Evolutionary conservation across 2,888 invertebrate species (phyloP).

Genomic region (Pteria penguin): DNA sequence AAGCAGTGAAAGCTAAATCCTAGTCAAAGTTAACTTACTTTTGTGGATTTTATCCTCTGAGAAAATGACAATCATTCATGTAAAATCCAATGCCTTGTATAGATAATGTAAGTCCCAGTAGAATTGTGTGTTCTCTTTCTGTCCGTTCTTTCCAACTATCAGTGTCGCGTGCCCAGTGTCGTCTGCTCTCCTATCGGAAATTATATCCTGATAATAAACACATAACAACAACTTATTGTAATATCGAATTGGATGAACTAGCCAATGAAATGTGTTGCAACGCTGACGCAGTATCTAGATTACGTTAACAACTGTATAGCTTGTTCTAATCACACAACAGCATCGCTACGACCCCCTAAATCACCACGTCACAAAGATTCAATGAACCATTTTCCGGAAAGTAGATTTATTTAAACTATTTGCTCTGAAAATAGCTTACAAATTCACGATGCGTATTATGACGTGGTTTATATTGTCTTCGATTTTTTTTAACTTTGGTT

Average conservation of each 20-base stretch:
- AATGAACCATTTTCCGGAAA: background rate
- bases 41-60: too few species aligned
- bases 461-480: background rate
- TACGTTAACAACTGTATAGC: background rate
- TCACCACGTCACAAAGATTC: background rate
- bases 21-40: too few species aligned
- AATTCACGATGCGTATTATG: background rate
- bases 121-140: too few species aligned
- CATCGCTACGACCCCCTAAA: background rate
- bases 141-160: background rate
- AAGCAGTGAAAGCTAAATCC: too few species aligned
- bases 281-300: background rate
- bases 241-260: background rate
- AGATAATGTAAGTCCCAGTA: too few species aligned
- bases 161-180: conserved; percentile 1
- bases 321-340: too few species aligned
- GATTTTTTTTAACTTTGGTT: background rate
- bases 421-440: background rate
- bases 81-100: too few species aligned
- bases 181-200: conserved; percentile 21
- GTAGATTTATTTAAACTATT: background rate
- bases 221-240: background rate
- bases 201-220: conserved; percentile 25
- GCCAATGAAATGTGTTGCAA: background rate
- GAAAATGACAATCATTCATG: too few species aligned